Percentiles rank a stretch among this genome's conserved stretches.
Evolutionary conservation across 2,797 vertebrate species (phyloP).

Genomic region (Rhabdophis nuchalis): DNA sequence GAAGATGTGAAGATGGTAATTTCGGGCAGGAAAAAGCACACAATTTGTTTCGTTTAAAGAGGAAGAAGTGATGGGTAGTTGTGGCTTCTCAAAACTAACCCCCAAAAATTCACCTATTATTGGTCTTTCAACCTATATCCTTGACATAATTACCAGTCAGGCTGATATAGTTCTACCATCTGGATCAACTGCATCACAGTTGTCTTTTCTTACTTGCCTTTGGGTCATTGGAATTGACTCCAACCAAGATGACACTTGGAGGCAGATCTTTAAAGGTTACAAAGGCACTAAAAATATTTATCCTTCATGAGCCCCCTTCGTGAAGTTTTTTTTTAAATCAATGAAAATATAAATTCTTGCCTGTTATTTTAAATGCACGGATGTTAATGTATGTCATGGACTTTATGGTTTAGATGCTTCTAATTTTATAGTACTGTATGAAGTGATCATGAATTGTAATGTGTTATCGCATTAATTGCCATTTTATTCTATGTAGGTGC

Average conservation of each 20-base stretch:
- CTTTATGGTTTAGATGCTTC: not conserved
- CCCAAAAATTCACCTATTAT: not conserved
- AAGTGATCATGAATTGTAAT: not conserved
- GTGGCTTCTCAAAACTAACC: not conserved
- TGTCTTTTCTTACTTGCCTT: not conserved
- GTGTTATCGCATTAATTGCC: not conserved
- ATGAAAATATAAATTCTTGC: not conserved
- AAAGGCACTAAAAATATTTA: not conserved
- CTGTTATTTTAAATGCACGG: not conserved
- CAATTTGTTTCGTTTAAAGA: not conserved
- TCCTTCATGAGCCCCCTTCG: not conserved
- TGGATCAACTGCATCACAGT: not conserved
- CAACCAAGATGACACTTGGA: not conserved
- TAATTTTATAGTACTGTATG: not conserved
- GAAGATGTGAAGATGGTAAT: constrained; percentile 2
- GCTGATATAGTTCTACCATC: not conserved
- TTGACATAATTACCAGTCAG: not conserved
- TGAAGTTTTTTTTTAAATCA: not conserved
- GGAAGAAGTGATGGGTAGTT: not conserved
- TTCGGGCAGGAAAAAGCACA: not conserved
- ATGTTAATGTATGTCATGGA: not conserved
- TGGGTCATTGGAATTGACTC: not conserved
- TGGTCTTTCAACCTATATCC: not conserved
- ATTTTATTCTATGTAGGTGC: not conserved
- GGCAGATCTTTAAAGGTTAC: not conserved